Evolutionary conservation across 2,113 vertebrate genomes (phyloP).

Genomic region (Myotis davidii): DNA sequence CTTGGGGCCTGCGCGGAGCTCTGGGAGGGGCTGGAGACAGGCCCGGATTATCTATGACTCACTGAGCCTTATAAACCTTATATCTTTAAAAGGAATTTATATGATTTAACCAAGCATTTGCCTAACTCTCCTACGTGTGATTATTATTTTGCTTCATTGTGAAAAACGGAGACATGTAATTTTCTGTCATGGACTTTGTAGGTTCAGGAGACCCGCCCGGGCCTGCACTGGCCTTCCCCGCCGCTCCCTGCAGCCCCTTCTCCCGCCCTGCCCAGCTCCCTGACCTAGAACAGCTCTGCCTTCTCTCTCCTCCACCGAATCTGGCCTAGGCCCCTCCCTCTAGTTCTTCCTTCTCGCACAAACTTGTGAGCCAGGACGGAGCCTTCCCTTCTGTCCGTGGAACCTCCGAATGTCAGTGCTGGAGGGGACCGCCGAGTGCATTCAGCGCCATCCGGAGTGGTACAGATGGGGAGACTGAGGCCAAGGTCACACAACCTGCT

Average conservation of each 20-base stretch:
- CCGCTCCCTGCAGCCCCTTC: constrained; percentile 29
- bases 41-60: too few relatives aligned
- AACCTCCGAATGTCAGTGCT: constrained; percentile 60
- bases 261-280: constrained; percentile 49
- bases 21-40: constrained; percentile 81
- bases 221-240: constrained; percentile 36
- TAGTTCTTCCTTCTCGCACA: constrained; percentile 68
- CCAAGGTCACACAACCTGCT: constrained; percentile 76
- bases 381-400: constrained; percentile 65
- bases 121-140: too few relatives aligned
- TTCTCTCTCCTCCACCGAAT: constrained; percentile 63
- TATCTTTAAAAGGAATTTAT: too few relatives aligned
- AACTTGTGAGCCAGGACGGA: constrained; percentile 74
- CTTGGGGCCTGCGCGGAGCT: constrained; percentile 71
- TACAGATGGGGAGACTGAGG: constrained; percentile 68
- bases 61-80: too few relatives aligned
- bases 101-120: too few relatives aligned
- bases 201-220: background rate
- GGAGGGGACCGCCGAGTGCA: constrained; percentile 15
- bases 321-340: constrained; percentile 76
- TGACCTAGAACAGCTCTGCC: constrained; percentile 65
- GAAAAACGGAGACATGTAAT: too few relatives aligned
- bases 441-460: background rate
- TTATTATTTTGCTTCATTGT: too few relatives aligned
- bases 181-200: too few relatives aligned